These are phyloP conservation scores for Caenorhabditis zanzibari DNA, from an alignment of 2,888 invertebrate species.

Conservation along the genomic window DNA sequence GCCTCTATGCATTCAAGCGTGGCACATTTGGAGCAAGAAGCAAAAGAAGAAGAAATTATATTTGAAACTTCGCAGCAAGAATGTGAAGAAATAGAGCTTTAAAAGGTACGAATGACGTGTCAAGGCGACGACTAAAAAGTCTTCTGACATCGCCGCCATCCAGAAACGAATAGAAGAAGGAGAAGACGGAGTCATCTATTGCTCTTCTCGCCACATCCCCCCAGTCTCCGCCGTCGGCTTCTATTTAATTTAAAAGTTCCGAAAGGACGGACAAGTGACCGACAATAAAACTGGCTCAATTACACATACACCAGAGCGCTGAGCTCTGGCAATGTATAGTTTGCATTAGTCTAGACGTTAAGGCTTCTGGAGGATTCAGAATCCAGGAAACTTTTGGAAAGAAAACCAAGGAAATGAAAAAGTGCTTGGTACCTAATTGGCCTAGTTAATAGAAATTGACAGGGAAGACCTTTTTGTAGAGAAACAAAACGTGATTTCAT, in stretches of 20 bases:
- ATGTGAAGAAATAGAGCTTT: constrained; percentile 27
- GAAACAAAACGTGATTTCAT: constrained; percentile 16
- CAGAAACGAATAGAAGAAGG: constrained; percentile 12
- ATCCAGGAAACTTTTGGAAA: not conserved
- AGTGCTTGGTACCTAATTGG: constrained; percentile 27
- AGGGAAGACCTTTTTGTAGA: constrained; percentile 9
- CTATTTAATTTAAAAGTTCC: constrained; percentile 57
- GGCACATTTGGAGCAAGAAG: constrained; percentile 9
- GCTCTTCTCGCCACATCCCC: constrained; percentile 6
- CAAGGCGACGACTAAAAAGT: constrained; percentile 10
- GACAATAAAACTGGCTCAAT: constrained; percentile 58
- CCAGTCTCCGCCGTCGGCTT: not conserved
- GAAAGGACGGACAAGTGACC: constrained; percentile 50
- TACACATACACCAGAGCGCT: constrained; percentile 30
- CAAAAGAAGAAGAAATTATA: constrained; percentile 16
- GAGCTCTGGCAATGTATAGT: constrained; percentile 15
- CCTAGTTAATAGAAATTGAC: constrained; percentile 11
- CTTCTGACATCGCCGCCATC: constrained; percentile 12
- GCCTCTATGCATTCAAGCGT: constrained; percentile 18
- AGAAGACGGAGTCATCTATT: constrained; percentile 29
- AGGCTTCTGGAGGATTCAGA: not conserved
- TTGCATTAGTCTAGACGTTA: constrained; percentile 27
- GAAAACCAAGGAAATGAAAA: not conserved
- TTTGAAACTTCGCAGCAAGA: constrained; percentile 4
- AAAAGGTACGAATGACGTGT: constrained; percentile 48